Base-by-base conservation (phyloP, 1,140 invertebrate species). In the Aphelenchoides besseyi region DNA sequence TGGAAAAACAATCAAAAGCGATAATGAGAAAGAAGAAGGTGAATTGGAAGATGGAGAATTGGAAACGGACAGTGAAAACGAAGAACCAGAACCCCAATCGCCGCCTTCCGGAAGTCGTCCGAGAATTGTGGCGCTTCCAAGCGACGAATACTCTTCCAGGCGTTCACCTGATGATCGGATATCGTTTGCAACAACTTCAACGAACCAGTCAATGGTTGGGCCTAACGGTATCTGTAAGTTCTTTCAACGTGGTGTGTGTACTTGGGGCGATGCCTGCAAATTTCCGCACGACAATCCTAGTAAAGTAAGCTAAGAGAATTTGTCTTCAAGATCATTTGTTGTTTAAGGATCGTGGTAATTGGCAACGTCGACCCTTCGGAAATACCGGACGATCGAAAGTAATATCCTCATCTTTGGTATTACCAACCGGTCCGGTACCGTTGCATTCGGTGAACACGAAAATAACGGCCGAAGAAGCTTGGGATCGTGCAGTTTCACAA, bases 231-330 rank as follows among this genome's bases (percentile, higher is more conserved):
- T 59, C 18, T 59, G 55, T 23, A 59, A 59, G 18, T 59, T 59
- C 55, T 59, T 59, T 33, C 55, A 59, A 33, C 55, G 55, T 33
- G 55, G 55, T 33, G 18, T 8, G 5, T 59, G 55, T 23, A 59
- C 55, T 28, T 59, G 55, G 55, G 55, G 55, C 55, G 55, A 59
- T 23, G 23, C 5, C 12, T 59, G 55, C 55, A 59, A 59, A 23
- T 59, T 8, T 23, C 5, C 5, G 18, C 55, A 59, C 18, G 32
- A 8, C 5, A 59, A 59, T 8, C 5, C n/a, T n/a, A n/a, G n/a
- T n/a, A n/a, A n/a, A n/a, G n/a, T n/a, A n/a, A n/a, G n/a, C n/a
- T n/a, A n/a, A 8, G 55, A 33, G 55, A 5, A 8, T 48, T 12
- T 16, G 41, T 48, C 41, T 33, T 59, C 55, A 28, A 59, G 16